These are phyloP conservation scores for Trichonephila clavata DNA, from an alignment of 1,140 invertebrate species.

Conservation along the genomic window DNA sequence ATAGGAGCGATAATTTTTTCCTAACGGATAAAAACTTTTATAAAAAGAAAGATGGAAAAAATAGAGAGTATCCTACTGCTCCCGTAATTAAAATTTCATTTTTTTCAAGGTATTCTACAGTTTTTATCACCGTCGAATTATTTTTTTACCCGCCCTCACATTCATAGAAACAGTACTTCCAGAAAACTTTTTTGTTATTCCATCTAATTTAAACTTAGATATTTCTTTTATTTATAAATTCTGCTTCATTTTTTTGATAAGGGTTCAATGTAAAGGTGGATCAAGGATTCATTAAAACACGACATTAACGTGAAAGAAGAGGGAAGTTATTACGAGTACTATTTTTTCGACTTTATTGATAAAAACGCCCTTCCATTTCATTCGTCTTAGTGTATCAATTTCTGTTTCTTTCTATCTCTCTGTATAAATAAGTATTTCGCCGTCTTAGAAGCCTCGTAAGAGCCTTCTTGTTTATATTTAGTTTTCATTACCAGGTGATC, in stretches of 20 bases:
- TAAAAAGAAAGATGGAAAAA: neutral
- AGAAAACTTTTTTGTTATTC: constrained; percentile 10
- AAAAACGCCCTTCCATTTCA: neutral
- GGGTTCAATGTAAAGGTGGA: neutral
- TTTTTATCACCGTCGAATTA: constrained; percentile 45
- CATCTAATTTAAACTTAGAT: constrained; percentile 61
- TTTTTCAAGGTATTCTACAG: constrained; percentile 1
- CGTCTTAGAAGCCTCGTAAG: neutral
- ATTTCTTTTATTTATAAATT: constrained; percentile 70
- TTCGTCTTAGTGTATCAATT: neutral
- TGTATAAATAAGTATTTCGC: neutral
- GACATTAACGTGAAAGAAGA: neutral
- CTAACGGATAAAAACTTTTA: neutral
- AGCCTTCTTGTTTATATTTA: constrained; percentile 2
- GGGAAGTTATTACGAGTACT: constrained; percentile 11
- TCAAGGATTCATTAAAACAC: constrained; percentile 57
- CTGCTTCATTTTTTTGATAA: constrained; percentile 49
- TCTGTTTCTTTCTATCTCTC: neutral
- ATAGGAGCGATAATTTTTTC: constrained; percentile 49
- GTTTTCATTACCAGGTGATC: neutral
- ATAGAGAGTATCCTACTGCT: neutral
- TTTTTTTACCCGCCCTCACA: neutral
- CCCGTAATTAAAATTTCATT: constrained; percentile 61
- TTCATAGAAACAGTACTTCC: constrained; percentile 14
- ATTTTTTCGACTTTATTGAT: constrained; percentile 35